Evolutionary conservation across 1,140 invertebrate genomes (phyloP), one percentile per base, ranked within the genome.

Genomic region (Bombus fervidus): DNA sequence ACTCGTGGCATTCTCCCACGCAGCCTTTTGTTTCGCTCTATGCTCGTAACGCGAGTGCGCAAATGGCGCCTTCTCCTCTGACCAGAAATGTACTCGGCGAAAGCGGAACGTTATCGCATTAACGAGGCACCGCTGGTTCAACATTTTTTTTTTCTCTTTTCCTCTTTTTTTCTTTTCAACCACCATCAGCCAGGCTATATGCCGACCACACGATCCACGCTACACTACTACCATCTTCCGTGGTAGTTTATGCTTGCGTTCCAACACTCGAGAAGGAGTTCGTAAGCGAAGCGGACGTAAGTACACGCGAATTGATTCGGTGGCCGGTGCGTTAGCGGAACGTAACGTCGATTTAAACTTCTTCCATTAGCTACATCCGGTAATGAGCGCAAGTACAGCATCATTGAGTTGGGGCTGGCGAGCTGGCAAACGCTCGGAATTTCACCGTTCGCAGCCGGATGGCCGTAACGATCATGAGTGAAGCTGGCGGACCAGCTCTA

Each of bases 391-490:
- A 69, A 72, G 76, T 85, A 68, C 18, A 85, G 62, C 59, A n/a
- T 85, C 84, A 81, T 81, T 75, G 84, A 81, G 71, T 85, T 28
- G 15, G 64, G 31, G 74, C 13, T 31, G 73, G 81, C 28, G 76
- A 31, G 85, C 69, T 75, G 84, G 84, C 43, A 81, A 74, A 75
- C 57, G 69, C 69, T 37, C 34, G 69, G 84, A 81, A 81, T 85
- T 81, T 64, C 86, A 64, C 71, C 62, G 62, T 69, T 74, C 66
- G 68, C 64, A 57, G 71, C 84, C 86, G 90, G 90, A 87, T 88
- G 81, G 86, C 66, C 81, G 89, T 90, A 90, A 91, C 89, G 89
- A 87, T 91, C 89, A 86, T 43, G 84, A 86, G 53, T 25, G 78
- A 88, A 88, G 77, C 82, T 72, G 74, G 64, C 81, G 80, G 68